These are phyloP conservation scores for Euleptes europaea DNA, from an alignment of 2,113 vertebrate genomes.

Conservation along the genomic window DNA sequence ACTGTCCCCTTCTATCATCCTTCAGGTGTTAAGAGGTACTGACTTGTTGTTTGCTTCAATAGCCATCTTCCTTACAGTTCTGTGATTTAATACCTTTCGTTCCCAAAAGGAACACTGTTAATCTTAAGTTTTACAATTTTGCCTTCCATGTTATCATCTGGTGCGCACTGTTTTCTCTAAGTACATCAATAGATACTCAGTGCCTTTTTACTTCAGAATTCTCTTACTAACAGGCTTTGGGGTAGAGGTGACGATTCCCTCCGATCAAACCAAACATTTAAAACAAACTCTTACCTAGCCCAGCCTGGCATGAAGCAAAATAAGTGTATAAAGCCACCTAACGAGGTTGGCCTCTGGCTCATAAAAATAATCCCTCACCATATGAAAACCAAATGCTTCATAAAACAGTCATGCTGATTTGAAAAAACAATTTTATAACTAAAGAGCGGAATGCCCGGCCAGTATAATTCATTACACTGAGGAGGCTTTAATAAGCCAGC, in stretches of 20 bases:
- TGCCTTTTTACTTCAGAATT: not conserved
- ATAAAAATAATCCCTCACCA: slow-evolving; percentile 3
- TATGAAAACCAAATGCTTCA: slow-evolving; percentile 20
- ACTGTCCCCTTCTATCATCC: too few species aligned
- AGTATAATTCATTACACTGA: slow-evolving; percentile 8
- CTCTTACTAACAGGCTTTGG: not conserved
- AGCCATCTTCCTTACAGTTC: too few species aligned
- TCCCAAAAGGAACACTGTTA: too few species aligned
- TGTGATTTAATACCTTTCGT: too few species aligned
- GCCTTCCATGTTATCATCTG: not conserved
- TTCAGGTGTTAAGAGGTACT: too few species aligned
- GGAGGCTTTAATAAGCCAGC: slow-evolving; percentile 15
- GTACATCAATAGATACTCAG: not conserved
- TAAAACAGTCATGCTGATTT: slow-evolving; percentile 25
- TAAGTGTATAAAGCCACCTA: not conserved
- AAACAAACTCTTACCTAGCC: not conserved
- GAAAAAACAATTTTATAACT: slow-evolving; percentile 12
- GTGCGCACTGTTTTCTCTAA: not conserved
- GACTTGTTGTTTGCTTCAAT: too few species aligned
- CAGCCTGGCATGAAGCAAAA: slow-evolving; percentile 12
- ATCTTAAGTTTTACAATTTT: not conserved
- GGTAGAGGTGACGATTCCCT: not conserved
- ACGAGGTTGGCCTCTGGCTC: slow-evolving; percentile 7
- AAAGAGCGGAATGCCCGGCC: not conserved
- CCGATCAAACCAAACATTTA: slow-evolving; percentile 1